Evolutionary conservation across 1,140 invertebrate species (phyloP), one percentile per base, ranked within the genome.

Genomic region (Platyscapa corneri): DNA sequence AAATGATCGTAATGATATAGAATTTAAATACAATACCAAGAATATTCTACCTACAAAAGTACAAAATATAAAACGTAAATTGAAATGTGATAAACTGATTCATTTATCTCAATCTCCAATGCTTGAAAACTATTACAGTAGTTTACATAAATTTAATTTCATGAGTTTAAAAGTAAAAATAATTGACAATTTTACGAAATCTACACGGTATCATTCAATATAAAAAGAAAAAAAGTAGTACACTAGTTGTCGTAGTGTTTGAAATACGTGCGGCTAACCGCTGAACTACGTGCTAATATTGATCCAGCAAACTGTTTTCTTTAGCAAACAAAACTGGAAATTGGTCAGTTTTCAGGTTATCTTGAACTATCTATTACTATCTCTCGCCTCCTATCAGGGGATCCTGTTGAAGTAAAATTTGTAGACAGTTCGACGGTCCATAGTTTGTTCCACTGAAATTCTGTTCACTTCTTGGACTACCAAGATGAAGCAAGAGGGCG

Each of bases 381-480:
- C 80, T 56, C 23, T 49, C 70, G 67, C 76, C 72, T 83, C 67
- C 77, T 85, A 67, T 72, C 85, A 46, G 86, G 86, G 87, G 87
- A 89, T 88, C 84, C 87, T 86, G 88, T 90, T 90, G 90, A 91
- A 92, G 90, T 92, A 91, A 92, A 92, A 92, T 92, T 92, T 91
- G 90, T 90, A 90, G 88, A 32, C 16, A 32, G 23, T 64, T 27
- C 82, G 34, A 76, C n/a, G 67, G 46, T 30, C 42, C 46, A 5
- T 20, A n/a, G 39, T 14, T 49, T 46, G 72, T 75, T 49, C 39
- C 72, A 46, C 39, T 46, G 8, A 42, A 49, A 18, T 6, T 16
- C 72, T 75, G 39, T 32, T 30, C 8, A 30, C 42, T 46, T 16
- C 7, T 30, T 12, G 27, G n/a, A 20, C 39, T 7, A n/a, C 5